phyloP scores from a whole-genome alignment of 2,888 invertebrate species.

The Tipula unca region DNA sequence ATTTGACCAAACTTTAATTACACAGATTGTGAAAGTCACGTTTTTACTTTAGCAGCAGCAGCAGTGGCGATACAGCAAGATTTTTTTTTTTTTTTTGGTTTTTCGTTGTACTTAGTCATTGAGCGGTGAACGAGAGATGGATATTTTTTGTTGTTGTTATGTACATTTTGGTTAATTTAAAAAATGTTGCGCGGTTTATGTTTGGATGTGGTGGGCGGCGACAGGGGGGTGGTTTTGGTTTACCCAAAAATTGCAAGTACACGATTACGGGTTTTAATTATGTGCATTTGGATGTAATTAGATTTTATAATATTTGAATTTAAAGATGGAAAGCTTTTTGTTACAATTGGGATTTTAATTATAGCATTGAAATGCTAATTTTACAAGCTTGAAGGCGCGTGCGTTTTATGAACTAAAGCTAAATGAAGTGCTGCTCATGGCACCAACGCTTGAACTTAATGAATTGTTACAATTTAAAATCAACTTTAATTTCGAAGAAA shows the following conservation, averaged over 20 bases:
- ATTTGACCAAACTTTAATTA: constrained; percentile 3
- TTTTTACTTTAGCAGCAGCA: not conserved
- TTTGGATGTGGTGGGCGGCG: not conserved
- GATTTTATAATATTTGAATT: not conserved
- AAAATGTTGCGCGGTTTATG: not conserved
- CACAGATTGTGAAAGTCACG: not conserved
- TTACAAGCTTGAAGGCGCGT: no score
- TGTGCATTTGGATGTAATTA: not conserved
- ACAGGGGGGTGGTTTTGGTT: not conserved
- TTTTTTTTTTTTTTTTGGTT: not conserved
- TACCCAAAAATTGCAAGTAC: not conserved
- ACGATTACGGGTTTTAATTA: not conserved
- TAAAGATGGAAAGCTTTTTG: no score
- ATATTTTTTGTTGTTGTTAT: not conserved
- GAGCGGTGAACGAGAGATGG: not conserved
- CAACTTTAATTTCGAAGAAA: no score
- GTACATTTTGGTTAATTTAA: not conserved
- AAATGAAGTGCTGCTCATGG: no score
- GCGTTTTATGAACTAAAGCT: no score
- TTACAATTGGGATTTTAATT: no score
- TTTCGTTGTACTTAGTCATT: no score
- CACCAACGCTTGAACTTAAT: no score
- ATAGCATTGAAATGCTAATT: no score
- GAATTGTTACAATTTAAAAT: no score
- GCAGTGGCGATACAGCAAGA: not conserved